Evolutionary conservation across 2,888 invertebrate species (phyloP).

Genomic region (Tuta absoluta): DNA sequence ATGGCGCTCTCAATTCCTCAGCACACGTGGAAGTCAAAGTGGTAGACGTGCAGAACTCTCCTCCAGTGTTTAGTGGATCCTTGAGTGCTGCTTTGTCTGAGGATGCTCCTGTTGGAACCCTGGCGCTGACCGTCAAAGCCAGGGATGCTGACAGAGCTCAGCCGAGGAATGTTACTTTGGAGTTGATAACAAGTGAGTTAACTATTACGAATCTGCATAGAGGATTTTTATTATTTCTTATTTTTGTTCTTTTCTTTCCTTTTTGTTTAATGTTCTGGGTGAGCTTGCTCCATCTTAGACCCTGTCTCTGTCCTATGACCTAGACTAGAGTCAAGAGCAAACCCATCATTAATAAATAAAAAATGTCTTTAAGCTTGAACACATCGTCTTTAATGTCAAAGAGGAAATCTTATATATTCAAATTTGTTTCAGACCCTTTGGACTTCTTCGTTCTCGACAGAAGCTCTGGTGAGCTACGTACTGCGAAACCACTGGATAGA

Average conservation of each 20-base stretch:
- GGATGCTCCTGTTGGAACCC: slow-evolving; percentile 90
- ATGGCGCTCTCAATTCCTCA: slow-evolving; percentile 87
- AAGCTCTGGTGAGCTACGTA: slow-evolving; percentile 88
- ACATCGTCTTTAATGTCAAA: too few relatives aligned
- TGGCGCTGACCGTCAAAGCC: slow-evolving; percentile 89
- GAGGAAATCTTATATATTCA: not conserved
- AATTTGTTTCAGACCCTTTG: slow-evolving; percentile 85
- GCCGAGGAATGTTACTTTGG: slow-evolving; percentile 88
- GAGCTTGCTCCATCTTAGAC: too few relatives aligned
- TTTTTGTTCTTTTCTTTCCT: not conserved
- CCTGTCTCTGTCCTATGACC: too few relatives aligned
- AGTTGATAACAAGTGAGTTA: slow-evolving; percentile 88
- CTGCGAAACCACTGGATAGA: slow-evolving; percentile 91
- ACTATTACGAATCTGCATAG: not conserved
- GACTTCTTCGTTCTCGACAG: slow-evolving; percentile 92
- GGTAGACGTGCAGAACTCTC: slow-evolving; percentile 92
- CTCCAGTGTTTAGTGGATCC: slow-evolving; percentile 91
- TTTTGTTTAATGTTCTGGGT: too few relatives aligned
- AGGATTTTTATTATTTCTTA: not conserved
- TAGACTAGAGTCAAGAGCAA: too few relatives aligned
- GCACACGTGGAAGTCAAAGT: slow-evolving; percentile 89
- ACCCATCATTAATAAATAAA: too few relatives aligned
- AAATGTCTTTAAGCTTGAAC: too few relatives aligned
- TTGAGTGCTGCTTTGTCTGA: slow-evolving; percentile 89
- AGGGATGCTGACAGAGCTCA: slow-evolving; percentile 92